Evolutionary conservation across 2,113 vertebrate genomes (phyloP), one percentile per base, ranked within the genome.

Genomic region (Ursus arctos): DNA sequence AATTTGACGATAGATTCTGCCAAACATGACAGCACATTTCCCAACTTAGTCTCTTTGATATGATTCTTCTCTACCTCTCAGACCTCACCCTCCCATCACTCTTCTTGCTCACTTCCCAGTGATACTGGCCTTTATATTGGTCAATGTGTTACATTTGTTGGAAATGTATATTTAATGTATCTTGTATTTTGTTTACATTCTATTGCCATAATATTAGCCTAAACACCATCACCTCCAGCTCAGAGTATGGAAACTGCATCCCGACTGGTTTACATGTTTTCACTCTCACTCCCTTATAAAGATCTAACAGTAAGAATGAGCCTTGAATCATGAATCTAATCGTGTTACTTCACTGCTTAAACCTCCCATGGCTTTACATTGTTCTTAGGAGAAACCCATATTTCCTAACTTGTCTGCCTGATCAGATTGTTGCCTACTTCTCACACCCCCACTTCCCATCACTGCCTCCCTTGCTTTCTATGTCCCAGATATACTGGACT

Each of bases 391-490:
- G 74, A 63, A 69, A 51, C 57, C 2, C 14, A 4, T 16, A 21
- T 19, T 67, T 67, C 40, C 9, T 55, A n/a, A 28, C 5, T 21
- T 61, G 47, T 49, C 67, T 16, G 33, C 15, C 15, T 19, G 49
- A 84, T 22, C 36, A 43, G 31, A 36, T 6, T 6, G 31, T 49
- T 65, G 55, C 21, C 13, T 55, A 24, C 40, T 55, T 24, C 33
- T 22, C 33, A 36, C 21, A 31, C 24, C 4, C 6, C 2, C 33
- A 22, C 9, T 4, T 40, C 7, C 7, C 10, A 0, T 18, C 7
- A 7, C 24, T 40, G 9, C 49, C 12, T 53, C 7, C 18, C 33
- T 61, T 8, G 11, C 22, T 65, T 21, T 65, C 47, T 28, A 3
- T 47, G 69, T 57, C 18, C 22, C 57, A 57, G 4, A 21, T 7